These are phyloP conservation scores for Mythimna albipuncta DNA, from an alignment of 2,888 invertebrate species.

Conservation along the genomic window DNA sequence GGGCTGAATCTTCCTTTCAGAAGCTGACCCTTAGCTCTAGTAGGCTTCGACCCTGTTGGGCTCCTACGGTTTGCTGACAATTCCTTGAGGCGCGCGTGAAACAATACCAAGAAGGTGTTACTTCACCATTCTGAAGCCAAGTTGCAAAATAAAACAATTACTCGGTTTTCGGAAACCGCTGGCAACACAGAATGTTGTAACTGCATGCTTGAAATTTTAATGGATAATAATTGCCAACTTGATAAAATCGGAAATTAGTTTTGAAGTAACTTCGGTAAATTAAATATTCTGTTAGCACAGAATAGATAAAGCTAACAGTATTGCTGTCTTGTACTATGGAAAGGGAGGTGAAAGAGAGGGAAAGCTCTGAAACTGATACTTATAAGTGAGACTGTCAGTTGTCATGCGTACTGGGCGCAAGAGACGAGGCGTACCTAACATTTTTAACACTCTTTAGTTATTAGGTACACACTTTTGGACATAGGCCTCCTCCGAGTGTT, in stretches of 20 bases:
- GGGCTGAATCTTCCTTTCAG: no score
- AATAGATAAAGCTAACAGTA: constrained; percentile 9
- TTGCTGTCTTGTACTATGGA: no score
- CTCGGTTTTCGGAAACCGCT: constrained; percentile 46
- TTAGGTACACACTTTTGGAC: no score
- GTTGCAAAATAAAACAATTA: constrained; percentile 50
- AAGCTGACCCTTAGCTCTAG: no score
- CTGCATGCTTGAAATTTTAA: constrained; percentile 41
- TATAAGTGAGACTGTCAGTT: not conserved
- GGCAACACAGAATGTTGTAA: constrained; percentile 35
- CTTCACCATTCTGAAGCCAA: constrained; percentile 23
- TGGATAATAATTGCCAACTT: constrained; percentile 38
- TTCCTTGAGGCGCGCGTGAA: no score
- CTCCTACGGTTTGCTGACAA: no score
- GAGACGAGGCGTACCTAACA: no score
- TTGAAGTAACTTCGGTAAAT: not conserved
- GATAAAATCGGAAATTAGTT: constrained; percentile 39
- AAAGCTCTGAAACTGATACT: not conserved
- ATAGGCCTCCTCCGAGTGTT: no score
- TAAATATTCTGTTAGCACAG: not conserved
- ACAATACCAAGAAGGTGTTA: constrained; percentile 1
- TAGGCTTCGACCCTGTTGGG: no score
- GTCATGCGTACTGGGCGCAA: not conserved
- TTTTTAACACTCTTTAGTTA: no score
- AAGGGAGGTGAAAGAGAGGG: no score